These are phyloP conservation scores for Toxotes jaculatrix DNA, from an alignment of 2,113 vertebrate genomes.

Conservation along the genomic window DNA sequence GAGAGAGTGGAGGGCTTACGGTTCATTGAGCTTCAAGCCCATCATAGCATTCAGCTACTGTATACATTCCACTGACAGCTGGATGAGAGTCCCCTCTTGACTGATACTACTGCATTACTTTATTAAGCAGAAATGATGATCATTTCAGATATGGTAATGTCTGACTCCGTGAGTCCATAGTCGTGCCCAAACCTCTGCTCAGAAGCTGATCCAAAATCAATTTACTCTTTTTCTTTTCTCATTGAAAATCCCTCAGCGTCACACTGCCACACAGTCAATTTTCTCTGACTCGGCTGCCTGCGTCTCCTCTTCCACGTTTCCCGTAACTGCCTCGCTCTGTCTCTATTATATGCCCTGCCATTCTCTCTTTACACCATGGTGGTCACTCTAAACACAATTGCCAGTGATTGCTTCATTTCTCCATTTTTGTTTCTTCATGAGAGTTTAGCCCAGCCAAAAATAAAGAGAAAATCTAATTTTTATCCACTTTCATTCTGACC, in stretches of 20 bases:
- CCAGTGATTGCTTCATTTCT: conserved; percentile 55
- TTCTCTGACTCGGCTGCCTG: conserved; percentile 18
- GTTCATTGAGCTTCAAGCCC: conserved; percentile 65
- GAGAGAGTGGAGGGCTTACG: conserved; percentile 47
- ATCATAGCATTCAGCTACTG: conserved; percentile 55
- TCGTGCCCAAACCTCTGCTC: background rate
- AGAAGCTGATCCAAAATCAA: conserved; percentile 59
- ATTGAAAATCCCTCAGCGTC: conserved; percentile 43
- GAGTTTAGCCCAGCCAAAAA: conserved; percentile 13
- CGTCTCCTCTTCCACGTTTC: conserved; percentile 23
- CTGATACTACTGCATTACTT: conserved; percentile 18
- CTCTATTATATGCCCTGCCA: conserved; percentile 56
- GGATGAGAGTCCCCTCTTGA: conserved; percentile 21
- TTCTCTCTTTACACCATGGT: conserved; percentile 53
- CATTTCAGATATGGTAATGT: conserved; percentile 55
- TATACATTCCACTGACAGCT: conserved; percentile 55
- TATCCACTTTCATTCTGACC: conserved; percentile 24
- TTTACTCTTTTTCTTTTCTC: conserved; percentile 40
- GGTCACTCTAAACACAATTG: conserved; percentile 59
- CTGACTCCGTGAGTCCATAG: conserved; percentile 8
- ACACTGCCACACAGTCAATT: conserved; percentile 55
- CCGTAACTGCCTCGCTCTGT: conserved; percentile 38
- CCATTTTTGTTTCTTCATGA: conserved; percentile 26
- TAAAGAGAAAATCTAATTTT: background rate
- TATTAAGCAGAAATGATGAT: conserved; percentile 29